phyloP scores from a whole-genome alignment of 2,888 invertebrate genomes.

The Gymnoscelis rufifasciata region DNA sequence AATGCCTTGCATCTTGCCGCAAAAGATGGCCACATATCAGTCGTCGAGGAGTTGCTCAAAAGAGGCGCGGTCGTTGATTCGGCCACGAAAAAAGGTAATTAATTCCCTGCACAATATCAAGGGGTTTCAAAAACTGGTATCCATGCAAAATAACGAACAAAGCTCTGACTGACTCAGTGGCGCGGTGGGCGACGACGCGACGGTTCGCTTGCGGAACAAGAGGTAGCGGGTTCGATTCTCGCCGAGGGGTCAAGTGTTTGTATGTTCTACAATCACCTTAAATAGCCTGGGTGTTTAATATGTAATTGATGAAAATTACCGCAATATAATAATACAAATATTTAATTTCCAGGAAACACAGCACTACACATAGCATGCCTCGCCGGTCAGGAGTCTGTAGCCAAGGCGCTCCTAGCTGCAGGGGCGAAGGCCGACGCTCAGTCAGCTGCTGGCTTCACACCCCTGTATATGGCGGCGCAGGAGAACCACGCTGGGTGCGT shows the following conservation, averaged over 20 bases:
- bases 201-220: too few relatives aligned
- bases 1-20: conserved; percentile 98
- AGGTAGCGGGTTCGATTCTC: too few relatives aligned
- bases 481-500: conserved; percentile 97
- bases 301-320: too few relatives aligned
- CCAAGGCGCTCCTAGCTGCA: conserved; percentile 92
- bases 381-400: conserved; percentile 97
- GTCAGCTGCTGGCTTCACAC: conserved; percentile 98
- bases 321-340: too few relatives aligned
- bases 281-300: too few relatives aligned
- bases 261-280: too few relatives aligned
- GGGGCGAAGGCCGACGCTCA: conserved; percentile 98
- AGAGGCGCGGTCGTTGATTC: conserved; percentile 96
- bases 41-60: conserved; percentile 93
- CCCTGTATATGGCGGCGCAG: conserved; percentile 99
- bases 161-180: too few relatives aligned
- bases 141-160: too few relatives aligned
- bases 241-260: too few relatives aligned
- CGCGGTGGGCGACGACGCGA: too few relatives aligned
- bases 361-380: conserved; percentile 98
- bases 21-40: conserved; percentile 97
- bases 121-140: too few relatives aligned
- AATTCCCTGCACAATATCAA: background rate
- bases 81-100: conserved; percentile 94
- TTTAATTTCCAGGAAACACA: conserved; percentile 80